Evolutionary conservation across 2,888 invertebrate genomes (phyloP).

Genomic region (Tethea ocularis): DNA sequence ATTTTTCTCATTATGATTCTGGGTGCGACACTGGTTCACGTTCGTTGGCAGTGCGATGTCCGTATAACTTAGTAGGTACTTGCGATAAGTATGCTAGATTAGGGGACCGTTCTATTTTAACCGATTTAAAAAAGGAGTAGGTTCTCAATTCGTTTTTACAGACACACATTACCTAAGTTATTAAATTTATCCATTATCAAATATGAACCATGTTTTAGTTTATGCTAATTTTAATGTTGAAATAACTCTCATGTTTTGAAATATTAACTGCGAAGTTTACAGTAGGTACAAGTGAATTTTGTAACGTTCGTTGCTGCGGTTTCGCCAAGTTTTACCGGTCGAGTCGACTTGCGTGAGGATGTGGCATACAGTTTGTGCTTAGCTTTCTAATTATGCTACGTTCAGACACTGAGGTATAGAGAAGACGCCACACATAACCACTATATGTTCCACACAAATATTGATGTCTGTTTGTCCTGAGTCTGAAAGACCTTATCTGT

Average conservation of each 20-base stretch:
- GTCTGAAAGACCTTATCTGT: too few species aligned
- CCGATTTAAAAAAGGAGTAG: too few species aligned
- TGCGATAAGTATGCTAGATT: neutral
- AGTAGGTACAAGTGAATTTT: neutral
- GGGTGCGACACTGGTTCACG: slow-evolving; percentile 2
- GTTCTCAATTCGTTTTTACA: too few species aligned
- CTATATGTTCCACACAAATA: too few species aligned
- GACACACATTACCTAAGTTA: too few species aligned
- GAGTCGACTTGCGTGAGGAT: neutral
- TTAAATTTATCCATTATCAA: neutral
- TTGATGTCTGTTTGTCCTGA: too few species aligned
- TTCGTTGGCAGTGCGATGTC: neutral
- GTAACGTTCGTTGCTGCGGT: neutral
- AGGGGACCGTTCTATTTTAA: neutral
- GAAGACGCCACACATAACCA: too few species aligned
- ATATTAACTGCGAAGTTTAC: neutral
- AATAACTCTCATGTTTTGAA: neutral
- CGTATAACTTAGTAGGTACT: neutral
- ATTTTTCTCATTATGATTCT: slow-evolving; percentile 69
- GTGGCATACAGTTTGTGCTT: neutral
- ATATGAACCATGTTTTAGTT: neutral
- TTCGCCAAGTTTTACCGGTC: neutral
- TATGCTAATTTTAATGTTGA: neutral
- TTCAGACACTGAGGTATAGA: neutral
- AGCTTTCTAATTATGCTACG: neutral